Evolutionary conservation across 2,797 vertebrate species (phyloP), one percentile per base, ranked within the genome.

Genomic region (Epinephelus awoara): DNA sequence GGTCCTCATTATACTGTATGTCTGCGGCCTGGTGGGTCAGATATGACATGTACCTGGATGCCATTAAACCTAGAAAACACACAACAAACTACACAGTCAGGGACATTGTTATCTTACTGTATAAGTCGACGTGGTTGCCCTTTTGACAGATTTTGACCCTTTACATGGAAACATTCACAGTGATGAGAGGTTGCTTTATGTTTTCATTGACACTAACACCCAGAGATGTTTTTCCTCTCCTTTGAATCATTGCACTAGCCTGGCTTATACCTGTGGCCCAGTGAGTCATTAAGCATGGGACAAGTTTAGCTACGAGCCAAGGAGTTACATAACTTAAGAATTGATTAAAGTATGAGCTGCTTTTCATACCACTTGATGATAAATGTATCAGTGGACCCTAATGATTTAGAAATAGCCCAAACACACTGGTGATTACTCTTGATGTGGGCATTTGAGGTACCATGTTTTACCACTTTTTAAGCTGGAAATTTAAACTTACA

Each of bases 1-100:
- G 70, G 50, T 61, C 67, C 84, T 84, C 78, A 85, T 84, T 82
- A 84, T 49, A 51, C 42, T 51, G 58, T 19, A 47, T 54, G 57
- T 81, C 61, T 77, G 61, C 67, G 59, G 56, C 73, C 64, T 49
- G 44, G 46, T 58, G 75, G 75, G 70, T 80, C 64, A 82, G 70
- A 79, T 47, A 68, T 71, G 65, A 74, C 72, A 65, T 29, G 51
- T 52, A 64, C 54, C 5, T 67, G 66, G 29, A 70, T 19, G 25
- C 49, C 71, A 73, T 70, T 74, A 74, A 56, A 46, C 18, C 14
- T 2, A 6, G 15, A 44, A 29, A 66, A 70, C 17, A 61, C 54
- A 57, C 54, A 71, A 40, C 34, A 25, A 56, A 12, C 64, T 25
- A 18, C 55, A 55, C 38, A 47, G 3, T 19, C 8, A 58, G 17